Base-by-base conservation (phyloP, 2,888 invertebrate genomes). In the Trichacis sp. region DNA sequence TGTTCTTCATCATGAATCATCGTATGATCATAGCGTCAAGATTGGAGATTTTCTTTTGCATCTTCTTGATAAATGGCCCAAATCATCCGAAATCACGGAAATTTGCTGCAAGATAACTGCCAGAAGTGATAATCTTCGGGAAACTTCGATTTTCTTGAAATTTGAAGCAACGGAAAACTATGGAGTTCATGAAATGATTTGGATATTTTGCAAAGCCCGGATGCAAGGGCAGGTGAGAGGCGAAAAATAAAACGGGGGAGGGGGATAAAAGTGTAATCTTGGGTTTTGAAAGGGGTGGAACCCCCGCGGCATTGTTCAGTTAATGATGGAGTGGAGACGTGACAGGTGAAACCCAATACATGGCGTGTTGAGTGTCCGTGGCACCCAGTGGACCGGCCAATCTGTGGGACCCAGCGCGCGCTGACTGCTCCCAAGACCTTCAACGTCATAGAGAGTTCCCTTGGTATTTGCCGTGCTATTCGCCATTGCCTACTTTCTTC, bases 281-380 rank as follows among this genome's bases (percentile, higher is more conserved):
- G 72, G 70, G 70, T 73, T 75, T 75, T 76, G 65, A 73, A 73
- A 75, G 71, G 77, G 77, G 76, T 77, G 77, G 73, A 77, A 75
- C 76, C 72, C 60, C 67, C 69, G 64, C 53, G 64, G 73, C 76
- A 81, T 82, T 82, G 81, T 82, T 74, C 74, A 73, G 65, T 73
- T 81, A 81, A 82, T 81, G 82, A 82, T 80, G 78, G 80, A 81
- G 80, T 80, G 81, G 80, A 80, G 77, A 80, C 77, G 74, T 81
- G 82, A 81, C 82, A 81, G 81, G 81, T 82, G 82, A 81, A 81
- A 81, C 79, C 77, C 74, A 78, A 82, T 81, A 82, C 74, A 73
- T 55, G 48, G 66, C 40, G 60, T 68, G 69, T 58, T 71, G 68
- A 60, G 65, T 69, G 53, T 57, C 51, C 65, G 49, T 49, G 59